Percentiles rank a stretch among this genome's conserved stretches.
phyloP scores from a whole-genome alignment of 2,113 vertebrate species.

The Peromyscus californicus region DNA sequence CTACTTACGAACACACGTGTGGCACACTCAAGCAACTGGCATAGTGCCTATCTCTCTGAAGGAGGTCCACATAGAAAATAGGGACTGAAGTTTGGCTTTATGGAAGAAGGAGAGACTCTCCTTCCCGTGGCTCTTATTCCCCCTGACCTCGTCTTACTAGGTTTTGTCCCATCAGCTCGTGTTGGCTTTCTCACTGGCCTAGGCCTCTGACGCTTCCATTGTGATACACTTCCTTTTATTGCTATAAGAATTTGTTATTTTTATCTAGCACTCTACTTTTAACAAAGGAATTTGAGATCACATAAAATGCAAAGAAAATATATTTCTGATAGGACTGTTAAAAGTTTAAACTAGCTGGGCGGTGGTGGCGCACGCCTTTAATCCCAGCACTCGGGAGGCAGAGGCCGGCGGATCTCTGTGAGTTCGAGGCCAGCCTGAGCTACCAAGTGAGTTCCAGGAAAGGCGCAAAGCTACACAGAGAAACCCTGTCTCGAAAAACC shows the following conservation, averaged over 20 bases:
- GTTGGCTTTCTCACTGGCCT: not conserved
- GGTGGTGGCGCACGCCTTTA: too few species aligned
- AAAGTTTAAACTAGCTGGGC: constrained; percentile 46
- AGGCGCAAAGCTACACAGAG: too few species aligned
- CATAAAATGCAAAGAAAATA: constrained; percentile 11
- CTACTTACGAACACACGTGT: not conserved
- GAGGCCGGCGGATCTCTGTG: too few species aligned
- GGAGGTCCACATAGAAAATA: not conserved
- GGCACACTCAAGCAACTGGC: too few species aligned
- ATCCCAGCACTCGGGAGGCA: too few species aligned
- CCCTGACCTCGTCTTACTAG: not conserved
- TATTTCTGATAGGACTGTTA: constrained; percentile 1
- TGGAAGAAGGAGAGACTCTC: not conserved
- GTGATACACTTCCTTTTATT: not conserved
- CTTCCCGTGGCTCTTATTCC: not conserved
- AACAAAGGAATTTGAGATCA: constrained; percentile 18
- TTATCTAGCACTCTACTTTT: not conserved
- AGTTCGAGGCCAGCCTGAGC: too few species aligned
- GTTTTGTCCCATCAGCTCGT: not conserved
- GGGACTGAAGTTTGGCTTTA: not conserved
- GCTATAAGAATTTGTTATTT: constrained; percentile 17
- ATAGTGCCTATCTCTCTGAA: not conserved
- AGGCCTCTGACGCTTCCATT: not conserved
- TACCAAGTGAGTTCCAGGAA: too few species aligned
- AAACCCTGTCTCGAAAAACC: too few species aligned